These are phyloP conservation scores for Mormoops blainvillei DNA, from an alignment of 2,113 vertebrate genomes.

Conservation along the genomic window DNA sequence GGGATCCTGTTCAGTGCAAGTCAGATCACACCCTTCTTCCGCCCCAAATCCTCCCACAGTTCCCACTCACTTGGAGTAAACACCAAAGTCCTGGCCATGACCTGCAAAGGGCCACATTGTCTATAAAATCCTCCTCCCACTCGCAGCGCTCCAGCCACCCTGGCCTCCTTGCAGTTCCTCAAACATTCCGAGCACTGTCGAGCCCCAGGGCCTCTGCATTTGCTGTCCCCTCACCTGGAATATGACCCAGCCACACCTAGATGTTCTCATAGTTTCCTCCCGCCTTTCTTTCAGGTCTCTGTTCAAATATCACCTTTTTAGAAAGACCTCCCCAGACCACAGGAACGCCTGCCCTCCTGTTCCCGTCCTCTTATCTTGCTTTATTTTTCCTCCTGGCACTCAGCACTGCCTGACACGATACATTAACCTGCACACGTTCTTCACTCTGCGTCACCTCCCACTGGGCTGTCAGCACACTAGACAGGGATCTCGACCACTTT, in stretches of 20 bases:
- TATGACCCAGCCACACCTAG: fast-evolving
- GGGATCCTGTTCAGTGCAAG: background rate
- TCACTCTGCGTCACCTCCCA: too few relatives aligned
- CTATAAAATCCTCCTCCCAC: background rate
- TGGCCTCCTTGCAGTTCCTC: background rate
- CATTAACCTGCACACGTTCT: background rate
- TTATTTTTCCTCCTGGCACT: background rate
- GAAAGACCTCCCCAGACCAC: background rate
- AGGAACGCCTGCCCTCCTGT: fast-evolving
- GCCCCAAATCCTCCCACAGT: background rate
- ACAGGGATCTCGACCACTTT: background rate
- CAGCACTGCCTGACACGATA: fast-evolving
- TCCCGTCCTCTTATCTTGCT: background rate
- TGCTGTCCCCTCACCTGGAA: background rate
- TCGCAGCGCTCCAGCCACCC: background rate
- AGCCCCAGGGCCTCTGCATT: background rate
- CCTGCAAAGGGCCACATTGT: fast-evolving
- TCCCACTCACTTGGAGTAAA: background rate
- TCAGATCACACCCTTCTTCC: background rate
- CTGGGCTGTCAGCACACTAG: fast-evolving
- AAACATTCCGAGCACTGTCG: background rate
- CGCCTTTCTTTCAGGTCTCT: background rate
- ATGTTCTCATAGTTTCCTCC: background rate
- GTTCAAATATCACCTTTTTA: background rate
- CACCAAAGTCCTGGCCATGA: background rate